Evolutionary conservation across 2,113 vertebrate genomes (phyloP).

Genomic region (Platycercus adscitus): DNA sequence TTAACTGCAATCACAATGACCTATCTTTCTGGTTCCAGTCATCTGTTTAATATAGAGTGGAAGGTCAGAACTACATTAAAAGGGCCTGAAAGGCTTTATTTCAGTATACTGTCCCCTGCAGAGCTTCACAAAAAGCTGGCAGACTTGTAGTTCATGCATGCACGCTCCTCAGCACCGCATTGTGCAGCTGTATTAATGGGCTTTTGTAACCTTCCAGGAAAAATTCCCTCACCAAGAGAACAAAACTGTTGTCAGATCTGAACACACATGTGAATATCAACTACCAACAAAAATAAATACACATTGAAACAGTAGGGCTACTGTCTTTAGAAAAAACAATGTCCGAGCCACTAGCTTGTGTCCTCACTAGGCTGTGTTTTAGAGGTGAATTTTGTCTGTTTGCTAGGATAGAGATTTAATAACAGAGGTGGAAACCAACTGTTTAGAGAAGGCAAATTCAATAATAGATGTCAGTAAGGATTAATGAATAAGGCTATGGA

Average conservation of each 20-base stretch:
- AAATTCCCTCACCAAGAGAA: slow-evolving; percentile 67
- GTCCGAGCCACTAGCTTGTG: neutral
- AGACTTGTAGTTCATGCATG: slow-evolving; percentile 72
- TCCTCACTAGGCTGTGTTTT: neutral
- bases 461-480: slow-evolving; percentile 60
- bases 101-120: slow-evolving; percentile 61
- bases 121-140: slow-evolving; percentile 70
- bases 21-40: slow-evolving; percentile 71
- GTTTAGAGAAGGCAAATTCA: slow-evolving; percentile 56
- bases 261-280: slow-evolving; percentile 64
- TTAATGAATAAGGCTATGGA: slow-evolving; percentile 61
- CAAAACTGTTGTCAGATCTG: slow-evolving; percentile 58
- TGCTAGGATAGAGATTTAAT: slow-evolving; percentile 32
- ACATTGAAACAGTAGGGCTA: slow-evolving; percentile 26
- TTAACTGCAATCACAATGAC: slow-evolving; percentile 68
- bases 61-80: slow-evolving; percentile 67
- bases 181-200: slow-evolving; percentile 54
- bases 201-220: slow-evolving; percentile 68
- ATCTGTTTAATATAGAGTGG: slow-evolving; percentile 71
- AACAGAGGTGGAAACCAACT: slow-evolving; percentile 51
- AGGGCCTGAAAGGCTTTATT: slow-evolving; percentile 64
- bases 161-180: slow-evolving; percentile 66
- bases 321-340: neutral
- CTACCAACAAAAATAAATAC: neutral
- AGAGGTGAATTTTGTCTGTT: slow-evolving; percentile 1